Base-by-base conservation (phyloP, 2,888 invertebrate species). In the Melieria omissa region DNA sequence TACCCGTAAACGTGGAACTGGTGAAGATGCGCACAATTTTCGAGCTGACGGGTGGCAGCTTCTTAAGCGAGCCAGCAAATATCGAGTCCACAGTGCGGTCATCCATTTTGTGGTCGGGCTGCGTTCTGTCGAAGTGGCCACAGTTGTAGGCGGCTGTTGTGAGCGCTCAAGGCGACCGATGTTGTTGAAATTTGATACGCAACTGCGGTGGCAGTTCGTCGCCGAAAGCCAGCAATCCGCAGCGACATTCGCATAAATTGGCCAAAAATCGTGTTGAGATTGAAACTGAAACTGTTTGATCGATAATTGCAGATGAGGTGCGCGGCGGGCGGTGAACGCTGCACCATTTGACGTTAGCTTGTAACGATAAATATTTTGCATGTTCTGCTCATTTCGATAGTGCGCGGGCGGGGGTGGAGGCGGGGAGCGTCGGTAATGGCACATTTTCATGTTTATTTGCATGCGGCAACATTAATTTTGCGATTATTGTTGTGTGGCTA, bases 1-100 rank as follows among this genome's bases (percentile, higher is more conserved):
- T 88, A 97, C 98, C 98, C 82, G 99, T 99, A 83, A 99, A 99
- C 0, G 99, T 99, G 0, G 98, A 99, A 83, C 97, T 98, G 74
- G 98, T 98, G 86, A 99, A 99, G 81, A 99, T 99, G 79, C 99
- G 90, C 44, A 99, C 99, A 83, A 99, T 97, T 90, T 98, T 98
- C 57, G 98, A 98, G 88, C 97, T 96, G 76, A 99, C 96, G 0
- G 97, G 95, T 0, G 98, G 98, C 78, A 99, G 88, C 65, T 93
- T 92, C 85, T 95, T 94, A 78, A 97, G 88, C 0, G 94, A 94
- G 41, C 97, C 97, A 45, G 92, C 90, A 88, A 97, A 97, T 82
- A 97, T 97, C 69, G 94, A 90, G 86, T 97, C 96, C 47, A 97
- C 92, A 0, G 94, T 95, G 74, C 93, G 90, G 87, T 97, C 97